Conservation (phyloP, 64 coral and sea anemone genomes). For the Porites lutea region DNA sequence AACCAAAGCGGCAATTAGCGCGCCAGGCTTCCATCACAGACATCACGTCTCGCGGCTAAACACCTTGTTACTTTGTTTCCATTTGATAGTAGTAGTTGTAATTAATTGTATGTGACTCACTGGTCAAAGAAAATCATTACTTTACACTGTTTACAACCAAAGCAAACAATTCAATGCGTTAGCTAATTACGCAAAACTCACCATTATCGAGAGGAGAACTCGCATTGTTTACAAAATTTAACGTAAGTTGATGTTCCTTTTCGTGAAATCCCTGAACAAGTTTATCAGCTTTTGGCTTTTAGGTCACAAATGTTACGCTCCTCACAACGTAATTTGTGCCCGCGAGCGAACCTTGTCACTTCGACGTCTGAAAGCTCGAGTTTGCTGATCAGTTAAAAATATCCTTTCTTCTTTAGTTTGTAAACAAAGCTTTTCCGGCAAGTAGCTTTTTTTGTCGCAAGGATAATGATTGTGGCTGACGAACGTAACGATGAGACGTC, state of each 20-base stretch:
- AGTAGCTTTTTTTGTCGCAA: background rate
- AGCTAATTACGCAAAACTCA: background rate
- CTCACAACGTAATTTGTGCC: background rate
- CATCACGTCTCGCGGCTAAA: background rate
- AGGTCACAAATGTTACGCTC: conserved; percentile 19
- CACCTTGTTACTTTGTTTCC: background rate
- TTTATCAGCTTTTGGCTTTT: background rate
- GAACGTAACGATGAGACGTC: background rate
- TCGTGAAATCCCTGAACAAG: background rate
- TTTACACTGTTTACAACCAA: background rate
- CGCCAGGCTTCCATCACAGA: background rate
- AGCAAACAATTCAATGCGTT: background rate
- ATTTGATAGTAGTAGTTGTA: background rate
- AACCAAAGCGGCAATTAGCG: background rate
- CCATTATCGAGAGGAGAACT: background rate
- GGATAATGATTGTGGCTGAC: background rate
- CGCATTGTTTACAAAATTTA: conserved; percentile 20
- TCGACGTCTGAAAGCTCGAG: background rate
- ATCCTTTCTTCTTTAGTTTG: background rate
- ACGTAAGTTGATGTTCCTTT: background rate
- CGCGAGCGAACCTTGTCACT: background rate
- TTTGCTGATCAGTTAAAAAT: background rate
- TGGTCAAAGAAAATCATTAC: background rate
- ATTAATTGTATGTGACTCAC: background rate
- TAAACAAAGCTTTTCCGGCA: background rate